Evolutionary conservation across 1,140 invertebrate species (phyloP), one percentile per base, ranked within the genome.

Genomic region (Aleiodes sp.): DNA sequence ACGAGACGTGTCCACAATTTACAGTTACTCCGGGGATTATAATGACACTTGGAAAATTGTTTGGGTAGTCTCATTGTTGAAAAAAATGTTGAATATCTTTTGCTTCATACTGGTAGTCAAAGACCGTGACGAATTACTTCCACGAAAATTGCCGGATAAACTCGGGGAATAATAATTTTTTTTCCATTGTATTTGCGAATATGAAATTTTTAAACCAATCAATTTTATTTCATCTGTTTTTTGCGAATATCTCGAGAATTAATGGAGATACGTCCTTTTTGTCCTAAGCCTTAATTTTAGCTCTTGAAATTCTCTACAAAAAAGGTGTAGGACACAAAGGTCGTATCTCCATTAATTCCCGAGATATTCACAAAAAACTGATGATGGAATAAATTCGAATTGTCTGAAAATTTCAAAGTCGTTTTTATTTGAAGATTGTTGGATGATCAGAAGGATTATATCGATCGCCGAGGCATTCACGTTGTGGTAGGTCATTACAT

Each of bases 401-500:
- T n/a, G n/a, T n/a, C n/a, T n/a, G n/a, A n/a, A n/a, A n/a, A n/a
- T n/a, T n/a, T n/a, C n/a, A n/a, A n/a, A n/a, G n/a, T n/a, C n/a
- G n/a, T n/a, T 68, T 61, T 74, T 80, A 76, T 43, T 29, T 31
- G 8, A 4, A 88, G 88, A 57, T 70, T 87, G 10, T 56, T 76
- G 7, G 77, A 82, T 31, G 83, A 88, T 73, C 91, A 92, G 80
- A 87, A 87, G 73, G 90, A 92, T 76, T 94, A 93, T 79, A 87
- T 93, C 28, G 92, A 94, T 84, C 88, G 88, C 57, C 88, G 87
- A 78, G 93, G 93, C 29, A 89, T 94, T 79, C 89, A 90, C 74
- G 93, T 95, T 4, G 90, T 96, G 24, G 92, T 96, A 21, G 94
- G 94, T 1, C 93, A 94, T 84, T 96, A 95, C 83, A 88, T 94